Base-by-base conservation (phyloP, 2,888 invertebrate species). In the Eurytoma adleriae region DNA sequence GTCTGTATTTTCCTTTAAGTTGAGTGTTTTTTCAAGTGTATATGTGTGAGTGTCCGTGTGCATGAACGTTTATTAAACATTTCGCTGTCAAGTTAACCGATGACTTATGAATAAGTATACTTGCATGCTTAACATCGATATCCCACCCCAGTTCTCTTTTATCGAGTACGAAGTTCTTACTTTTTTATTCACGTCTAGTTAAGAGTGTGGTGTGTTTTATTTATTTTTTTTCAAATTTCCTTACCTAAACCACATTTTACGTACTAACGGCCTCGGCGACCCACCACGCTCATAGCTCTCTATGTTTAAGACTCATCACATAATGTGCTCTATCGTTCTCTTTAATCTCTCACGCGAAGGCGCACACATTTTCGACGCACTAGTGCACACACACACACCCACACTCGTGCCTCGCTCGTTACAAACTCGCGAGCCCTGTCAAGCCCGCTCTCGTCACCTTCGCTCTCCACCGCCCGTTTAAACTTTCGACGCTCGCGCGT, bases 21-120 rank as follows among this genome's bases (percentile, higher is more conserved):
- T 40, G 10, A 10, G 1, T 68, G 80, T 69, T 70, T 59, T 69
- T 74, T 72, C 83, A 74, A 84, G 82, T 83, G 84, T 85, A 67
- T 85, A 83, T 82, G 82, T 84, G 73, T 76, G 71, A 56, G 79
- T 57, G 75, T 82, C 84, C 74, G 83, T 85, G 83, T 86, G 80
- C 85, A 83, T 83, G 80, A 83, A 75, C 84, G 83, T 84, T 83
- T 84, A 79, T 81, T 84, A 2, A 84, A 79, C 82, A 84, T 76
- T 87, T 85, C 85, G 85, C 87, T 85, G 85, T 88, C 85, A 86
- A 87, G 86, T 86, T 86, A 86, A 87, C 86, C 85, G 85, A 86
- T 86, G 82, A 81, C 84, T 81, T 86, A 88, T 84, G 84, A 78
- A 48, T 78, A 81, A 68, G 68, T 72, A 61, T 71, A 74, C 64